A percentile compares a stretch with the other conserved stretches of the same genome.
These are phyloP conservation scores for Saccostrea glomerata DNA, from an alignment of 1,140 invertebrate genomes.

Conservation along the genomic window DNA sequence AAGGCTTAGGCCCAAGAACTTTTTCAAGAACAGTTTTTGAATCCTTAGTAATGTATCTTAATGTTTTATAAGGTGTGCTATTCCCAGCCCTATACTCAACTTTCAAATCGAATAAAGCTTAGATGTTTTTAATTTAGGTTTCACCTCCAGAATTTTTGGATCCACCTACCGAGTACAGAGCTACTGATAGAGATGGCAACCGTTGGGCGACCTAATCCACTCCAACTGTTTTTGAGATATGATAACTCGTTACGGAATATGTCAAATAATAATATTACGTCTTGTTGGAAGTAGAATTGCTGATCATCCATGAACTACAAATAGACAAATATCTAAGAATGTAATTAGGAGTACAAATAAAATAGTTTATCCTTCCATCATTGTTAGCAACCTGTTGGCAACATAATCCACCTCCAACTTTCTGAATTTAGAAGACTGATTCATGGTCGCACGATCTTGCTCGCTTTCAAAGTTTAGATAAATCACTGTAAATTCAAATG, in stretches of 20 bases:
- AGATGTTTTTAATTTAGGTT: not conserved
- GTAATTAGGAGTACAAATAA: constrained; percentile 19
- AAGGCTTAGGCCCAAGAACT: not conserved
- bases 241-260: constrained; percentile 73
- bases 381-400: not conserved
- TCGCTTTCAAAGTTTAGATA: not conserved
- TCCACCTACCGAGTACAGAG: constrained; percentile 12
- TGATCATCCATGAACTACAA: constrained; percentile 83
- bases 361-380: not conserved
- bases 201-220: constrained; percentile 80
- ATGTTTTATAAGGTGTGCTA: not conserved
- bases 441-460: not conserved
- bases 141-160: not conserved
- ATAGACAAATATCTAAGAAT: constrained; percentile 46
- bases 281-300: constrained; percentile 76
- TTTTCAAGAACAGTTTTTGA: not conserved
- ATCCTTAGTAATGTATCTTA: not conserved
- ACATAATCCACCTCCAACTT: not conserved
- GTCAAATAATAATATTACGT: constrained; percentile 76
- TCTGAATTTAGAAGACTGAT: not conserved
- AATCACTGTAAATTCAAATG: not conserved
- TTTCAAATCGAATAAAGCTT: not conserved
- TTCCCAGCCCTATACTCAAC: not conserved
- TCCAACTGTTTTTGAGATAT: constrained; percentile 76
- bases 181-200: constrained; percentile 60